Evolutionary conservation across 1,140 invertebrate species (phyloP).

Genomic region (Plutomurus gul): DNA sequence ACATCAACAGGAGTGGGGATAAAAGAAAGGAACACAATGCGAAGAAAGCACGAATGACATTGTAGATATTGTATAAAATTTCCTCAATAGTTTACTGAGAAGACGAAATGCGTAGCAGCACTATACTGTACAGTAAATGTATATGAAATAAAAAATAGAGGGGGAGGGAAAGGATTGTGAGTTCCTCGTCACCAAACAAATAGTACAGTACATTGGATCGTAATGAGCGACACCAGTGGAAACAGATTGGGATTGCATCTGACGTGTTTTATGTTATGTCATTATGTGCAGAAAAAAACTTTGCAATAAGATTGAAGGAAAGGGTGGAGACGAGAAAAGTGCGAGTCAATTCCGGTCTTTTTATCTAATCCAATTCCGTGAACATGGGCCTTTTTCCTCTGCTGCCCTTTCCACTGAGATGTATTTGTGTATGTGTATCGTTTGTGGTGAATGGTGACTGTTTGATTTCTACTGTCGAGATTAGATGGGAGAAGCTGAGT

Average conservation of each 20-base stretch:
- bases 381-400: background rate
- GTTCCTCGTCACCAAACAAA: no score
- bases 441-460: background rate
- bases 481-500: conserved; percentile 49
- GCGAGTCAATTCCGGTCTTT: background rate
- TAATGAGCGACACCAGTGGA: background rate
- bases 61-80: background rate
- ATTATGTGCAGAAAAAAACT: background rate
- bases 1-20: background rate
- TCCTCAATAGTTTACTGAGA: no score
- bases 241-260: background rate
- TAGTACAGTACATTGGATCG: background rate
- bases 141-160: no score
- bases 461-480: conserved; percentile 15
- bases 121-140: no score
- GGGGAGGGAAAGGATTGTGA: no score
- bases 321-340: background rate
- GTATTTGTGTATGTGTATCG: no score
- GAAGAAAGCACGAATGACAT: background rate
- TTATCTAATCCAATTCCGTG: background rate
- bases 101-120: no score
- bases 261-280: background rate
- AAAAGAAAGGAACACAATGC: background rate
- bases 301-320: no score
- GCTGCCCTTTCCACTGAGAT: no score